These are phyloP conservation scores for Mnemiopsis leidyi DNA, from an alignment of 37 sponge, comb jelly and placozoan genomes.

Conservation along the genomic window DNA sequence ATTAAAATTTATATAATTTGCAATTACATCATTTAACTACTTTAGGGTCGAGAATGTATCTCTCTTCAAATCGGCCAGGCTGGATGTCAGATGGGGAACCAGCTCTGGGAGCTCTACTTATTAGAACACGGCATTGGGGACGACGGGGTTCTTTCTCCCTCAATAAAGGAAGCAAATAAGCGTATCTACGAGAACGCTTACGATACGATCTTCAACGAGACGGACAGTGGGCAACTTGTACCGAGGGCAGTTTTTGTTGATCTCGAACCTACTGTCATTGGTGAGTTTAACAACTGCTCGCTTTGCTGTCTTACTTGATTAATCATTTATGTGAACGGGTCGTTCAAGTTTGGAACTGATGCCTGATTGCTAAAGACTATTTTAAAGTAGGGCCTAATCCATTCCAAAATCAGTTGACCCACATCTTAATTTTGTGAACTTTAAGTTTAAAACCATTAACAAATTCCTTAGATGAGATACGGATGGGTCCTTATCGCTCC, in stretches of 20 bases:
- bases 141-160: conserved; percentile 10
- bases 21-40: no score
- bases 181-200: conserved; percentile 1
- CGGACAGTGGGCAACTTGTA: conserved; percentile 52
- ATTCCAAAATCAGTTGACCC: no score
- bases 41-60: conserved; percentile 58
- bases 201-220: conserved; percentile 66
- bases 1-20: no score
- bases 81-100: conserved; percentile 66
- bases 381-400: no score
- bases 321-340: no score
- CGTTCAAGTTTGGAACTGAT: no score
- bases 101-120: conserved; percentile 66
- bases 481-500: conserved; percentile 54
- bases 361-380: no score
- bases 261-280: conserved; percentile 66
- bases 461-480: conserved; percentile 61
- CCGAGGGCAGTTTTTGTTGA: conserved; percentile 56
- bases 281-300: no score
- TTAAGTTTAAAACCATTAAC: conserved; percentile 45
- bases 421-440: conserved; percentile 39
- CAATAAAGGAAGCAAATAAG: background rate
- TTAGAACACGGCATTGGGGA: conserved; percentile 67
- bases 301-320: no score
- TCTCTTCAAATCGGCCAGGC: conserved; percentile 67